These are phyloP conservation scores for Brachionus rotundiformis DNA, from an alignment of 1,140 invertebrate genomes.

Conservation along the genomic window DNA sequence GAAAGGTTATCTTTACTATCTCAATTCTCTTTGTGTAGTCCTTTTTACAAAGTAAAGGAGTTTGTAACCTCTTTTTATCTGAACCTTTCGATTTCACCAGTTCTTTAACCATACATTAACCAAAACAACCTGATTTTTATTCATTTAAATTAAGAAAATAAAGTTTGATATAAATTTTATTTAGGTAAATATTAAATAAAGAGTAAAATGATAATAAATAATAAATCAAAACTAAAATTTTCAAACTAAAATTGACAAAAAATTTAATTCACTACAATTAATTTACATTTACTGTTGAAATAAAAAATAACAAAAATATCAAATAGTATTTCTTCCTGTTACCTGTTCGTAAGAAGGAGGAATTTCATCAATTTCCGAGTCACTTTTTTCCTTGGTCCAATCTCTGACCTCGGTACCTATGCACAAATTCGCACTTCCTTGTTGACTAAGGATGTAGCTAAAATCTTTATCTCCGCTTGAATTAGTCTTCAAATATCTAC, in stretches of 20 bases:
- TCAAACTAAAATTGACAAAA: background rate
- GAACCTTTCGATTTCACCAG: too few species aligned
- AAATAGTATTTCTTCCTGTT: background rate
- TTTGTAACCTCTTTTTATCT: too few species aligned
- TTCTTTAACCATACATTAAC: too few species aligned
- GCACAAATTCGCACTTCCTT: background rate
- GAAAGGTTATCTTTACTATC: too few species aligned
- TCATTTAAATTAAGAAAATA: too few species aligned
- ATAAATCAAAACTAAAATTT: background rate
- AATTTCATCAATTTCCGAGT: slow-evolving; percentile 15
- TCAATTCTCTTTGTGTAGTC: too few species aligned
- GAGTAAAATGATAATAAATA: too few species aligned
- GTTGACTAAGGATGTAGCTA: background rate
- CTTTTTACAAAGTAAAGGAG: too few species aligned
- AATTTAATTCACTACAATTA: background rate
- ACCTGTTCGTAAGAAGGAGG: slow-evolving; percentile 21
- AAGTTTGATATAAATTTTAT: too few species aligned
- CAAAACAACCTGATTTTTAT: too few species aligned
- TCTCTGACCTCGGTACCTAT: background rate
- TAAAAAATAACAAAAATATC: background rate
- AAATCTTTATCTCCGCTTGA: background rate
- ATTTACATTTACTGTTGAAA: background rate
- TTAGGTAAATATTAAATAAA: too few species aligned
- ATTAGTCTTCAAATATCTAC: background rate
- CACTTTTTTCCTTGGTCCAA: background rate